Conservation (phyloP, 2,797 vertebrate genomes). For the Acanthurus lineatus region DNA sequence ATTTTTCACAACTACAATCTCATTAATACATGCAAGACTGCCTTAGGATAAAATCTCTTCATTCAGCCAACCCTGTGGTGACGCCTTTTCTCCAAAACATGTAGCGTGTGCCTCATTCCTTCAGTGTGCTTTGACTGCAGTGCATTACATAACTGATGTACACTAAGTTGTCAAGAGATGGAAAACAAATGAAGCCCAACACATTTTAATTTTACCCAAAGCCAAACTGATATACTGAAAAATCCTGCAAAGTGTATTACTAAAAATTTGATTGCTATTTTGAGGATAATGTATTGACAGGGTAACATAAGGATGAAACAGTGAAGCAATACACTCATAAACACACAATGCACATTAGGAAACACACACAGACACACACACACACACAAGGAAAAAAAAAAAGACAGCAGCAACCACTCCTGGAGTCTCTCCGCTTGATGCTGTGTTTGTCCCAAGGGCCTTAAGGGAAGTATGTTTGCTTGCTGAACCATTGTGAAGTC, state of each 20-base stretch:
- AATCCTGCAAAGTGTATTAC: constrained; percentile 6
- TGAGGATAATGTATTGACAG: constrained; percentile 15
- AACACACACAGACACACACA: constrained; percentile 36
- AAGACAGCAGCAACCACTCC: constrained; percentile 73
- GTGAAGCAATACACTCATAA: constrained; percentile 33
- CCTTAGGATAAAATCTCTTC: constrained; percentile 56
- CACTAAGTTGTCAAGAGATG: constrained; percentile 28
- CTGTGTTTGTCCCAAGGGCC: constrained; percentile 85
- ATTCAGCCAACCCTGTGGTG: constrained; percentile 57
- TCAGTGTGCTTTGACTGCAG: constrained; percentile 34
- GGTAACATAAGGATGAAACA: constrained; percentile 49
- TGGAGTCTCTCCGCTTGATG: constrained; percentile 79
- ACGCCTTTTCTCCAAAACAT: constrained; percentile 57
- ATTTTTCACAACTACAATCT: constrained; percentile 51
- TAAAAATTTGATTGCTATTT: constrained; percentile 17
- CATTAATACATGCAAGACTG: constrained; percentile 55
- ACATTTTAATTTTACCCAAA: constrained; percentile 32
- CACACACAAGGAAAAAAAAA: constrained; percentile 33
- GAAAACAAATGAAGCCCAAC: constrained; percentile 28
- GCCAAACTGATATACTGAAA: constrained; percentile 11
- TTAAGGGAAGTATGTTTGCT: constrained; percentile 84
- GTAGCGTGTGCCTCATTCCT: constrained; percentile 26
- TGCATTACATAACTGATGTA: constrained; percentile 57
- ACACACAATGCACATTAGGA: constrained; percentile 40
- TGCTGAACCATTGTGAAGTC: constrained; percentile 86